Conservation (phyloP, 2,113 vertebrate species). For the Cryptotis parvus region DNA sequence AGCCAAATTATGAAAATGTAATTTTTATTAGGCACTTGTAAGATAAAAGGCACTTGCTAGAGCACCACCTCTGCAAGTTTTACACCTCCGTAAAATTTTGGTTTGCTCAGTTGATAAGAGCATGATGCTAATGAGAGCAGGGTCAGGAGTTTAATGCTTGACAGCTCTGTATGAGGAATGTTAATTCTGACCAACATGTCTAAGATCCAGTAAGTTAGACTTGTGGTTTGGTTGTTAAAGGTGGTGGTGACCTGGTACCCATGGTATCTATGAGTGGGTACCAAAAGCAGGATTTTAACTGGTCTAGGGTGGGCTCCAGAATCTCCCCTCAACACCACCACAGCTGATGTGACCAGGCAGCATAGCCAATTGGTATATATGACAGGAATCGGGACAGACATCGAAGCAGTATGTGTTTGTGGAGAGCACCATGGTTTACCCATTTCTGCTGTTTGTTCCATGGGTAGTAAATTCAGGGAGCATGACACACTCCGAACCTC, state of each 20-base stretch:
- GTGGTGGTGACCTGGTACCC: neutral
- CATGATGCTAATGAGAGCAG: neutral
- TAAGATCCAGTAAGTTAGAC: neutral
- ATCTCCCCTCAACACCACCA: neutral
- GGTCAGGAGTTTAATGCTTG: conserved; percentile 43
- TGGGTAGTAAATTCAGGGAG: neutral
- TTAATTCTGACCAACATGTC: conserved; percentile 33
- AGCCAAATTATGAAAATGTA: conserved; percentile 77
- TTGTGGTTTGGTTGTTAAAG: neutral
- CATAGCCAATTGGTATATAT: rapidly evolving
- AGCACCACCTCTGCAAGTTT: neutral
- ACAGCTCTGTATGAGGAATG: neutral
- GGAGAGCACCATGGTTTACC: neutral
- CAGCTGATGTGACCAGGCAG: neutral
- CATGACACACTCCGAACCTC: neutral
- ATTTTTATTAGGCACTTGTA: conserved; percentile 77
- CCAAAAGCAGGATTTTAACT: neutral
- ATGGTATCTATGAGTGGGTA: neutral
- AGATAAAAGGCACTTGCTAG: conserved; percentile 50
- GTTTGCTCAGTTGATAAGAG: conserved; percentile 49
- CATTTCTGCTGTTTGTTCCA: neutral
- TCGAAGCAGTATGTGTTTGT: neutral
- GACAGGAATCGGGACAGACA: neutral
- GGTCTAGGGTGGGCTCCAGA: neutral
- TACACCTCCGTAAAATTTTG: conserved; percentile 31